Percentiles rank a stretch among this genome's conserved stretches.
phyloP scores from a whole-genome alignment of 2,113 vertebrate genomes.

The Rhombomys opimus region DNA sequence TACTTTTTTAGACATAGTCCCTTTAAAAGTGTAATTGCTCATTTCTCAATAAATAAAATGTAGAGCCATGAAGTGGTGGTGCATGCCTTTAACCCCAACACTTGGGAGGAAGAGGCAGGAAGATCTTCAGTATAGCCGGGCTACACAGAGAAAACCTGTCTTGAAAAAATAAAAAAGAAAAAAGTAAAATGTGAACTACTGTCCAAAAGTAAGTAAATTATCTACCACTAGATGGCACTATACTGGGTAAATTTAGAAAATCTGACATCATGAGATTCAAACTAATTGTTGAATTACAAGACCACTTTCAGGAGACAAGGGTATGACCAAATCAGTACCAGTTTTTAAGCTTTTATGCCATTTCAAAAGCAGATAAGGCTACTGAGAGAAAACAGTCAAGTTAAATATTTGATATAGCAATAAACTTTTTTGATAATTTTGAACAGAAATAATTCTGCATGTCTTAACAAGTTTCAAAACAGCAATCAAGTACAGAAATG shows the following conservation, averaged over 20 bases:
- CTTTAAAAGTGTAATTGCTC: slow-evolving; percentile 26
- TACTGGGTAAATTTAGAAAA: neutral
- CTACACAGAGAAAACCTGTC: neutral
- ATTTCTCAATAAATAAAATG: slow-evolving; percentile 28
- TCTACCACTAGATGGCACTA: slow-evolving; percentile 61
- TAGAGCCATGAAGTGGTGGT: neutral
- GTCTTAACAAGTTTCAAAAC: neutral
- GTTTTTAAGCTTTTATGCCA: slow-evolving; percentile 27
- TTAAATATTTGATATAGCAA: slow-evolving; percentile 32
- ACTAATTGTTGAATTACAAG: slow-evolving; percentile 45
- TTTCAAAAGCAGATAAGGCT: slow-evolving; percentile 33
- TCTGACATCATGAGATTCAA: neutral
- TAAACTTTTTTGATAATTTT: slow-evolving; percentile 29
- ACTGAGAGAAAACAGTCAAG: slow-evolving; percentile 51
- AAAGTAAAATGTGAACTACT: slow-evolving; percentile 8
- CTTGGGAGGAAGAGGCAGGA: neutral
- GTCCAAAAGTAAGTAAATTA: slow-evolving; percentile 30
- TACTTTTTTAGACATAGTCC: slow-evolving; percentile 4
- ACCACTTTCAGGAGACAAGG: slow-evolving; percentile 6
- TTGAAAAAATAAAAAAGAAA: neutral
- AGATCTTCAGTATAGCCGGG: neutral
- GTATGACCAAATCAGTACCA: slow-evolving; percentile 27
- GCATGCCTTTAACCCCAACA: too few relatives aligned
- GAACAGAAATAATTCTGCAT: slow-evolving; percentile 35
- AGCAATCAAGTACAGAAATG: neutral